Percentiles rank a stretch among this genome's conserved stretches.
phyloP scores from a whole-genome alignment of 2,797 vertebrate genomes.

The Ficedula albicollis region DNA sequence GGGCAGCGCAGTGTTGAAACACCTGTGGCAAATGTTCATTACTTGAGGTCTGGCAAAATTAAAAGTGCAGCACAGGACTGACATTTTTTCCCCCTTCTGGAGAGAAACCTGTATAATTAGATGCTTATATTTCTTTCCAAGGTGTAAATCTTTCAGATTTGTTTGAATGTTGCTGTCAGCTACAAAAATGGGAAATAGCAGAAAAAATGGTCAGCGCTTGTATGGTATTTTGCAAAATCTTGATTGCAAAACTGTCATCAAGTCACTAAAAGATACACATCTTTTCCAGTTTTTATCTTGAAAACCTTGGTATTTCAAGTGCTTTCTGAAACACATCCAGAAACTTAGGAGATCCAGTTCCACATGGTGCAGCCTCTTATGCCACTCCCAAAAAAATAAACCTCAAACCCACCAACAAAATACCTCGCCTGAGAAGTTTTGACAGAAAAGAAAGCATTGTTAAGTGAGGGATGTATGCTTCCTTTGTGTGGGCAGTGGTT shows the following conservation, averaged over 20 bases:
- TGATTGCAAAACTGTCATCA: background rate
- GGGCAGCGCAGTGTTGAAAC: constrained; percentile 22
- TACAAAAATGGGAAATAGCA: background rate
- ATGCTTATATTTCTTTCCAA: constrained; percentile 15
- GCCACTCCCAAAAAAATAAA: background rate
- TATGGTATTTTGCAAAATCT: background rate
- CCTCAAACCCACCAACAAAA: background rate
- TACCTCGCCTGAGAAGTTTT: background rate
- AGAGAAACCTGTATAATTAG: background rate
- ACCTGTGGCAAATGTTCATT: background rate
- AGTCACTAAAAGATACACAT: background rate
- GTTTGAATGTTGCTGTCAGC: background rate
- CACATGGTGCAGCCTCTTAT: background rate
- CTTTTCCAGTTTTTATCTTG: background rate
- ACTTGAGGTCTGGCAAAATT: background rate
- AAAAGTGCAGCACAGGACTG: background rate
- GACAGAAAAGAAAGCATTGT: background rate
- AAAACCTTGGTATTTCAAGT: background rate
- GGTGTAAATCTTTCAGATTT: background rate
- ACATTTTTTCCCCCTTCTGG: background rate
- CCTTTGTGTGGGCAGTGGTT: background rate
- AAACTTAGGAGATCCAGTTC: background rate
- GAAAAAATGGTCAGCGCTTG: background rate
- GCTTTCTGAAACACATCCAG: background rate
- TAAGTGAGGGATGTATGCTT: background rate